Percentiles rank a stretch among this genome's conserved stretches.
Conservation (phyloP, 2,797 vertebrate species). For the Danio aesculapii region DNA sequence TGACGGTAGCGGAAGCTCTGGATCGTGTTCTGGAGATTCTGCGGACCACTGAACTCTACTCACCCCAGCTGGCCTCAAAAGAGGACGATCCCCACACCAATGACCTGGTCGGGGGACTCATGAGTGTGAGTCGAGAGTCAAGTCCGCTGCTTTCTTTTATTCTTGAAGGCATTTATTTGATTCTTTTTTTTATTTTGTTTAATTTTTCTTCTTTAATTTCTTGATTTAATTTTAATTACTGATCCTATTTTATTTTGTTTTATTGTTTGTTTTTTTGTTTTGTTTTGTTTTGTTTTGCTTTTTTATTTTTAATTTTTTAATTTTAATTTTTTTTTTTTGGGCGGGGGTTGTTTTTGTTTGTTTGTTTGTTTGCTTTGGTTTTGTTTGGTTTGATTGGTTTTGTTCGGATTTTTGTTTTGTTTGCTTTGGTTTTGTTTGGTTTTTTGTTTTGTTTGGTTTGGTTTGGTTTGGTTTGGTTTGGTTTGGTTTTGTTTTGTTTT, state of each 20-base stretch:
- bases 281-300: not conserved
- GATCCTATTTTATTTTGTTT: not conserved
- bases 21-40: slow-evolving; percentile 95
- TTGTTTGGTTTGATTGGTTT: no score
- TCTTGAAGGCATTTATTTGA: not conserved
- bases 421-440: no score
- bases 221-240: not conserved
- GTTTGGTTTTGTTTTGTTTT: no score
- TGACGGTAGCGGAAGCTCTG: slow-evolving; percentile 93
- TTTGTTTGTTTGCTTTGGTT: no score
- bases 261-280: no score
- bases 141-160: not conserved
- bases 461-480: no score
- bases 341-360: no score
- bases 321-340: not conserved
- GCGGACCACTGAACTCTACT: slow-evolving; percentile 94
- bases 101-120: slow-evolving; percentile 93
- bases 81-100: slow-evolving; percentile 95
- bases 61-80: slow-evolving; percentile 92
- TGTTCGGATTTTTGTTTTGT: no score
- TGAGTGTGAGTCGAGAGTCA: slow-evolving; percentile 85
- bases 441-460: no score
- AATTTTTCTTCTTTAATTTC: not conserved
- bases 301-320: not conserved
- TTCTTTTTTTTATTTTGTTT: not conserved